Conservation (phyloP, 2,888 invertebrate genomes). For the Eupithecia pulchellata region DNA sequence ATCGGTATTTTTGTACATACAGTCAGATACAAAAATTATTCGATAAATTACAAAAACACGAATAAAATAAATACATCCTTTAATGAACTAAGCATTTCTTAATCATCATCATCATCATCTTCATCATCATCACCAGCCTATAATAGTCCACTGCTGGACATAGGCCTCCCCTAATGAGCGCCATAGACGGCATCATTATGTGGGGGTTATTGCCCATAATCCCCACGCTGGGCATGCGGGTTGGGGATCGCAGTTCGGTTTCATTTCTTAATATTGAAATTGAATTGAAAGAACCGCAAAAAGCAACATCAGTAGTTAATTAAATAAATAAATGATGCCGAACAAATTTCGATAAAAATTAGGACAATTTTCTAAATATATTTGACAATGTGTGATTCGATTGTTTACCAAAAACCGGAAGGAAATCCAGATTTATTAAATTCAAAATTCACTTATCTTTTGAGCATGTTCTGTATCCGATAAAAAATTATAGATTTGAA, state of each 20-base stretch:
- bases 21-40: neutral
- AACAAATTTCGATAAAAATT: neutral
- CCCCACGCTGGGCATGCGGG: no score
- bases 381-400: neutral
- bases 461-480: neutral
- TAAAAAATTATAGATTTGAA: neutral
- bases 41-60: neutral
- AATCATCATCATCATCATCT: no score
- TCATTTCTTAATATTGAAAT: no score
- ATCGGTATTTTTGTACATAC: conserved; percentile 33
- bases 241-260: no score
- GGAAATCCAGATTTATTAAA: neutral
- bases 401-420: neutral
- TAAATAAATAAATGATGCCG: no score
- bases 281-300: neutral
- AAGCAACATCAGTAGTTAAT: neutral
- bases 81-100: neutral
- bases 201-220: no score
- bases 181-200: no score
- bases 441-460: neutral
- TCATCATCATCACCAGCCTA: no score
- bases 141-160: no score
- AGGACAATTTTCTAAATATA: neutral
- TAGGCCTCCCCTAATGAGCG: no score
- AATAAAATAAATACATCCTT: neutral